Conservation (phyloP, 2,888 invertebrate genomes). For the Drosophila mulleri region DNA sequence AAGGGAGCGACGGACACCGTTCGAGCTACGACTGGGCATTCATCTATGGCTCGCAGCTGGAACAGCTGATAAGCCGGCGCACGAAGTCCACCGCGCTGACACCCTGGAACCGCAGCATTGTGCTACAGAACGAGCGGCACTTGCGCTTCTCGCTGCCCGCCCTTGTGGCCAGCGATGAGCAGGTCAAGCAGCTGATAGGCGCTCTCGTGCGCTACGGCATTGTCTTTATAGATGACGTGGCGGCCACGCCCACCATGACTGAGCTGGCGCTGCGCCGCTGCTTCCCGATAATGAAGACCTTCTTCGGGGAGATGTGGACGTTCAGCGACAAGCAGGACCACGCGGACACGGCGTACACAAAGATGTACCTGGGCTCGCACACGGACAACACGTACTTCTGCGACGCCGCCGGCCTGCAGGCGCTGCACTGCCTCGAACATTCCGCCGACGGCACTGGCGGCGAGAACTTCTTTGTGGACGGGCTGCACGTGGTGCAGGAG, state of each 20-base stretch:
- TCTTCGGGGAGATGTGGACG: conserved; percentile 91
- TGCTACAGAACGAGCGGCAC: conserved; percentile 84
- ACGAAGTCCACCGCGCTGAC: conserved; percentile 77
- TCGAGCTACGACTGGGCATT: conserved; percentile 56
- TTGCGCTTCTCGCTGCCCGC: conserved; percentile 85
- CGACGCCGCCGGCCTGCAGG: conserved; percentile 89
- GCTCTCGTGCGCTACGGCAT: conserved; percentile 83
- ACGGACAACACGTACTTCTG: conserved; percentile 92
- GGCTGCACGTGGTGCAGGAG: conserved; percentile 88
- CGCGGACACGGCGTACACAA: conserved; percentile 91
- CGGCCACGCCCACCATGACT: conserved; percentile 82
- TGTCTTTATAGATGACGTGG: conserved; percentile 83
- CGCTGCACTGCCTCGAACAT: conserved; percentile 87
- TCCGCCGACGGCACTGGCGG: conserved; percentile 88
- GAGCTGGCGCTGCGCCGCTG: conserved; percentile 86
- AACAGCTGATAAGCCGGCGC: conserved; percentile 57
- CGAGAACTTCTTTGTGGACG: conserved; percentile 90
- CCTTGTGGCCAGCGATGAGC: conserved; percentile 85
- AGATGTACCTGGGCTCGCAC: conserved; percentile 89
- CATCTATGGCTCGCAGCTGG: conserved; percentile 64
- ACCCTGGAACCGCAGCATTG: conserved; percentile 86
- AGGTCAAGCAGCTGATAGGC: conserved; percentile 86
- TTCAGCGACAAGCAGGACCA: conserved; percentile 87
- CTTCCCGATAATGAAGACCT: conserved; percentile 88
- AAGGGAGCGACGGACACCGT: conserved; percentile 61